Percentiles rank a stretch among this genome's conserved stretches.
These are phyloP conservation scores for Helicorthomorpha holstii DNA, from an alignment of 1,140 invertebrate genomes.

Conservation along the genomic window DNA sequence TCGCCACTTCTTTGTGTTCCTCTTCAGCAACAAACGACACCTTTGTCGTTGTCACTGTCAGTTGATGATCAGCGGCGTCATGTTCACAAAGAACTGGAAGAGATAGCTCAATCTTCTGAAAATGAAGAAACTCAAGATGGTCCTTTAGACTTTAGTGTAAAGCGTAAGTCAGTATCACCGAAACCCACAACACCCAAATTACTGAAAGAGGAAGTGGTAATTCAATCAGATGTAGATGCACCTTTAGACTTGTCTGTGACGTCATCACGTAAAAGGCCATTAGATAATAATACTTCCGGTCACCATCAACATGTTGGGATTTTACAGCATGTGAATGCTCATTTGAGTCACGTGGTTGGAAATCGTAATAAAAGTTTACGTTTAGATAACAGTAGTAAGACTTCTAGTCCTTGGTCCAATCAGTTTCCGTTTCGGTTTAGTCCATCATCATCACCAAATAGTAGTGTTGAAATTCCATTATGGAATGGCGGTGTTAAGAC, in stretches of 20 bases:
- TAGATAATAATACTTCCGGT: slow-evolving; percentile 3
- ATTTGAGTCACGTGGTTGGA: slow-evolving; percentile 41
- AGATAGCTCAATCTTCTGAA: background rate
- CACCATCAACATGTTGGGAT: background rate
- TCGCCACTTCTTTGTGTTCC: slow-evolving; percentile 29
- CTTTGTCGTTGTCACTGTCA: slow-evolving; percentile 14
- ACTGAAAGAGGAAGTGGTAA: slow-evolving; percentile 26
- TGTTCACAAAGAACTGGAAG: slow-evolving; percentile 36
- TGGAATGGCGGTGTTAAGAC: slow-evolving; percentile 8
- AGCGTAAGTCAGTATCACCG: slow-evolving; percentile 28
- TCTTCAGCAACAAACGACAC: slow-evolving; percentile 31
- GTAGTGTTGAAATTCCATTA: slow-evolving; percentile 6
- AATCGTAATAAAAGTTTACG: slow-evolving; percentile 44
- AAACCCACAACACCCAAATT: background rate
- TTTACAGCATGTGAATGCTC: slow-evolving; percentile 42
- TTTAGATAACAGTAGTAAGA: slow-evolving; percentile 21
- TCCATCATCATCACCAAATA: slow-evolving; percentile 3
- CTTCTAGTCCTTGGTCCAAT: slow-evolving; percentile 10
- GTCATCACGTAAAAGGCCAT: slow-evolving; percentile 38
- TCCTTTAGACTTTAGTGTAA: slow-evolving; percentile 53
- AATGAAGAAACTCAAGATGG: too few species aligned
- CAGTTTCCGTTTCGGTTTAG: slow-evolving; percentile 10
- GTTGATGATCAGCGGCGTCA: slow-evolving; percentile 38
- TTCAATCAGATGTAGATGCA: slow-evolving; percentile 39
- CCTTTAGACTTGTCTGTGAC: slow-evolving; percentile 61